These are phyloP conservation scores for Stichodactyla helianthus DNA, from an alignment of 64 coral and sea anemone genomes.

Conservation along the genomic window DNA sequence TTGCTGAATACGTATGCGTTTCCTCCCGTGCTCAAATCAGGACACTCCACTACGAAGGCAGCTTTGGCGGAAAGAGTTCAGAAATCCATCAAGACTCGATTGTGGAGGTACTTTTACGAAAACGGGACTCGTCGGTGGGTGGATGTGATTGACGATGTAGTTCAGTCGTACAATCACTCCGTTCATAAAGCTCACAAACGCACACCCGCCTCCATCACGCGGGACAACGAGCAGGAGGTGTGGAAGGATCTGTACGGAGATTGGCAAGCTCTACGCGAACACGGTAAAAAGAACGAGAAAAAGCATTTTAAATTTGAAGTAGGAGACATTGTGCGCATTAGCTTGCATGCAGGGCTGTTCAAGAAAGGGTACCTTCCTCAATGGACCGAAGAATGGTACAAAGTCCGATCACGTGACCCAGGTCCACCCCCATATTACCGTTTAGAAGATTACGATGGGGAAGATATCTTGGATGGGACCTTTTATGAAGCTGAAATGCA, in stretches of 20 bases:
- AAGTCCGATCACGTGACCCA: background rate
- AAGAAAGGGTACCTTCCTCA: background rate
- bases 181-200: background rate
- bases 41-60: background rate
- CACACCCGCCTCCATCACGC: background rate
- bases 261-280: background rate
- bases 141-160: background rate
- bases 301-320: background rate
- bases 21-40: background rate
- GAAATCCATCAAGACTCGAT: background rate
- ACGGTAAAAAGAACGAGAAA: background rate
- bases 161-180: background rate
- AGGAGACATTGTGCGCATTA: background rate
- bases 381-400: background rate
- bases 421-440: background rate
- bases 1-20: background rate
- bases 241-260: background rate
- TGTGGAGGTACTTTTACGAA: background rate
- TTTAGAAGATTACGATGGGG: background rate
- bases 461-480: background rate
- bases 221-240: background rate
- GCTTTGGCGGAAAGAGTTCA: background rate
- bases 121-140: background rate
- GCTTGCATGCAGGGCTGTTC: background rate
- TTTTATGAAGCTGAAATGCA: background rate